Evolutionary conservation across 2,113 vertebrate species (phyloP).

Genomic region (Pituophis catenifer): DNA sequence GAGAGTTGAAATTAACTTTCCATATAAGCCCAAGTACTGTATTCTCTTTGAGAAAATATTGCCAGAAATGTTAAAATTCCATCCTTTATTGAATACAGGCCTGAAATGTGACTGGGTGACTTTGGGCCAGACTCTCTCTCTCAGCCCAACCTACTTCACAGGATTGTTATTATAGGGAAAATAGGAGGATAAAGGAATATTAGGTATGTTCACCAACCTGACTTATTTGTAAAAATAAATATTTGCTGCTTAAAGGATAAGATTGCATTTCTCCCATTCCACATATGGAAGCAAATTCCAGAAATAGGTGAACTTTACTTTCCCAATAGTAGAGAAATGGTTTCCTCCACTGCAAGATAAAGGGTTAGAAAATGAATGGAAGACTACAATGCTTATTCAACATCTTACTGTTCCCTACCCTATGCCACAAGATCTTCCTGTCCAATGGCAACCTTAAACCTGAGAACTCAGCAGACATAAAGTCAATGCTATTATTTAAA

Average conservation of each 20-base stretch:
- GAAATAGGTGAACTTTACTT: neutral
- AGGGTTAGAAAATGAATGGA: neutral
- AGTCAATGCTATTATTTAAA: neutral
- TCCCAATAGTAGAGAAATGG: neutral
- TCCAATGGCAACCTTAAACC: neutral
- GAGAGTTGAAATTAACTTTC: neutral
- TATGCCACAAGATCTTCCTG: neutral
- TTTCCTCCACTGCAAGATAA: neutral
- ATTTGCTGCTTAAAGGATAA: neutral
- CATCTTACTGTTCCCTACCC: neutral
- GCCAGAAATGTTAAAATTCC: neutral
- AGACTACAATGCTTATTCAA: neutral
- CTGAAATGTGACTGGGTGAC: neutral
- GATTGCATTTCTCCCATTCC: neutral
- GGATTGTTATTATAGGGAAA: neutral
- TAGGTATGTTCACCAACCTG: neutral
- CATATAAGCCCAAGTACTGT: neutral
- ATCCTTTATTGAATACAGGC: neutral
- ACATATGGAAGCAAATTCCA: neutral
- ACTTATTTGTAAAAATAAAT: neutral
- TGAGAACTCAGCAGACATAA: neutral
- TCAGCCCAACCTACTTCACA: neutral
- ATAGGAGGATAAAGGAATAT: neutral
- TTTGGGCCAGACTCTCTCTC: neutral
- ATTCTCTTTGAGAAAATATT: neutral